phyloP scores from a whole-genome alignment of 2,797 vertebrate genomes.

The Prionace glauca region DNA sequence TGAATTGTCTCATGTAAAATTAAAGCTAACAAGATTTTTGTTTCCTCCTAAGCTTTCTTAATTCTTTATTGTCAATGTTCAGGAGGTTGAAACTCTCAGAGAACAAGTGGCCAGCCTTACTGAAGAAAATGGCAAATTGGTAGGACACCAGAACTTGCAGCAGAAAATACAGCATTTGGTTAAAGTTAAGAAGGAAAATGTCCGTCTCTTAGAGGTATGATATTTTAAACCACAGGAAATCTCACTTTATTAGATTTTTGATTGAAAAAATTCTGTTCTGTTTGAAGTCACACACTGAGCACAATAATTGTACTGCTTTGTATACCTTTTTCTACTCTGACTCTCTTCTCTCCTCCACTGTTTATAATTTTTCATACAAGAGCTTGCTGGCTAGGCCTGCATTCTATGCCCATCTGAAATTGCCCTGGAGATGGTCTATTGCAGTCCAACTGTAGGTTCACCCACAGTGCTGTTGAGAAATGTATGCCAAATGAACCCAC shows the following conservation, averaged over 20 bases:
- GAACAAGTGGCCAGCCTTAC: constrained; percentile 75
- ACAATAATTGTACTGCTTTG: neutral
- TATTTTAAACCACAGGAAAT: neutral
- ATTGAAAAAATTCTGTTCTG: neutral
- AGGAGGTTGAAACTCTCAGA: constrained; percentile 70
- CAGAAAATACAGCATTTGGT: constrained; percentile 94
- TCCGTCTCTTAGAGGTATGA: constrained; percentile 75
- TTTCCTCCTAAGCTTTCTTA: neutral
- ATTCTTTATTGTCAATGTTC: neutral
- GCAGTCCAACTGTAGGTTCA: neutral
- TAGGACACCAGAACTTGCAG: constrained; percentile 87
- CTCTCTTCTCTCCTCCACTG: neutral
- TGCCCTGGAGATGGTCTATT: neutral
- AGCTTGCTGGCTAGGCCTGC: neutral
- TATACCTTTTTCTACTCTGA: neutral
- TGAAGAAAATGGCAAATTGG: constrained; percentile 87
- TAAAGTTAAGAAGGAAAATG: constrained; percentile 83
- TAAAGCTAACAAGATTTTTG: neutral
- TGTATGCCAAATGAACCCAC: neutral
- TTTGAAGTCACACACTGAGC: neutral
- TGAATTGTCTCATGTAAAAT: neutral
- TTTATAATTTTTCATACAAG: no score
- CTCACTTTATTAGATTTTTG: neutral
- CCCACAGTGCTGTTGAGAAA: neutral
- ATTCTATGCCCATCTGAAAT: neutral